These are phyloP conservation scores for Chalcis sispes DNA, from an alignment of 2,888 invertebrate species.

Conservation along the genomic window DNA sequence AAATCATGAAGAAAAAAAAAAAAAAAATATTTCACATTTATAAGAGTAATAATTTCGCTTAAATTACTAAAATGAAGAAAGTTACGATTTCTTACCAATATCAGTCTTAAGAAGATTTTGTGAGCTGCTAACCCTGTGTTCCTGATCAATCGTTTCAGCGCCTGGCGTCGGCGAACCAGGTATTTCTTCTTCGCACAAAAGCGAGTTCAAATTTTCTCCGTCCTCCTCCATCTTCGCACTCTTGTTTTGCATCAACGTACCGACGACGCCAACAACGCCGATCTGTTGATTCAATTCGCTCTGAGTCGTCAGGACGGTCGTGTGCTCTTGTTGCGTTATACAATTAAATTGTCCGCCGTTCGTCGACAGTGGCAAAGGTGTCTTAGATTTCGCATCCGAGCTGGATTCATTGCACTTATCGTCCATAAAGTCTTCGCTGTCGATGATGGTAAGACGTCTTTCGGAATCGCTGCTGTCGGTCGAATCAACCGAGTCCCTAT, in stretches of 20 bases:
- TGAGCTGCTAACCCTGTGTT: conserved; percentile 58
- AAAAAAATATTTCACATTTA: not conserved
- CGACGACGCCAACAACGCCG: not conserved
- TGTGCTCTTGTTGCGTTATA: conserved; percentile 17
- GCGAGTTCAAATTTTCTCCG: conserved; percentile 83
- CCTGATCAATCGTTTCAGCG: conserved; percentile 69
- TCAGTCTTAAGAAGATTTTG: conserved; percentile 48
- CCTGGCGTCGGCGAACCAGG: conserved; percentile 91
- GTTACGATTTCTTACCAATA: conserved; percentile 36
- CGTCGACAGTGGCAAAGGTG: not conserved
- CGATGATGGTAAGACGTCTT: conserved; percentile 80
- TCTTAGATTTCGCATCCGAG: conserved; percentile 33
- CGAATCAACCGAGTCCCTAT: conserved; percentile 78
- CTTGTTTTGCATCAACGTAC: conserved; percentile 30
- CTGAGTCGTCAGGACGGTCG: not conserved
- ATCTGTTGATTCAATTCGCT: conserved; percentile 22
- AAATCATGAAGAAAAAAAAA: conserved; percentile 2
- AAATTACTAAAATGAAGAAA: not conserved
- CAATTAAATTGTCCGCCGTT: conserved; percentile 19
- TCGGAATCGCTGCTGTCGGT: conserved; percentile 83
- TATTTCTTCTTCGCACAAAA: conserved; percentile 93
- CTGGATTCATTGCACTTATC: conserved; percentile 57
- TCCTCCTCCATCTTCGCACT: conserved; percentile 74
- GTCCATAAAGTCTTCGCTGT: conserved; percentile 64
- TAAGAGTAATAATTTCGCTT: not conserved